Evolutionary conservation across 2,113 vertebrate genomes (phyloP), one percentile per base, ranked within the genome.

Genomic region (Tragelaphus strepsiceros): DNA sequence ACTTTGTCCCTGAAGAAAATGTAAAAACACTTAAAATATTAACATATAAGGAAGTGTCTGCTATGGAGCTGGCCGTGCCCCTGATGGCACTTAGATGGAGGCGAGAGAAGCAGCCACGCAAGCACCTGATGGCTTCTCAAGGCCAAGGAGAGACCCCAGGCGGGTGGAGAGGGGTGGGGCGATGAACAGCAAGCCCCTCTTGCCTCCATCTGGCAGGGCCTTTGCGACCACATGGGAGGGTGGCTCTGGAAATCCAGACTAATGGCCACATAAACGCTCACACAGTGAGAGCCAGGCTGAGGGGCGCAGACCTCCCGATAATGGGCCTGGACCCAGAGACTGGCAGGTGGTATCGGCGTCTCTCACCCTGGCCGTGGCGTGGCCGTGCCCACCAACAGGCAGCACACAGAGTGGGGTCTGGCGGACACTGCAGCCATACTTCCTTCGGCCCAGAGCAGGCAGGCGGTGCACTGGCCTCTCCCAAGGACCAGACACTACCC

Each of bases 301-400:
- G 53, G 6, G 51, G 51, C 1, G 30, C 51, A 35, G 51, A 35
- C 80, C 30, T 82, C 32, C 80, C 2, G 32, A 82, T 28, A 14
- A 54, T 4, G 32, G 30, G 80, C 32, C 80, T 22, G 51, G 51
- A 81, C 78, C 78, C 78, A 53, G 78, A 81, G 46, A 67, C 6
- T 3, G 4, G n/a, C 5, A 19, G 90, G 46, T 7, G 4, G 4
- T 1, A 24, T 32, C 2, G 2, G 56, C 0, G 1, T 5, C 54
- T 58, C 56, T 51, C 56, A 7, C 35, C 51, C 28, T n/a, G 91
- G 51, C 56, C 0, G 1, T 5, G 49, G 6, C 11, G 74, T 2
- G 15, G 64, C 49, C 0, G 4, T 39, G 87, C 15, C 61, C 62
- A 53, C 32, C 22, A 11, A 1, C 3, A 26, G 84, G 71, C 56